Evolutionary conservation across 1,140 invertebrate species (phyloP).

Genomic region (Goniozus legneri): DNA sequence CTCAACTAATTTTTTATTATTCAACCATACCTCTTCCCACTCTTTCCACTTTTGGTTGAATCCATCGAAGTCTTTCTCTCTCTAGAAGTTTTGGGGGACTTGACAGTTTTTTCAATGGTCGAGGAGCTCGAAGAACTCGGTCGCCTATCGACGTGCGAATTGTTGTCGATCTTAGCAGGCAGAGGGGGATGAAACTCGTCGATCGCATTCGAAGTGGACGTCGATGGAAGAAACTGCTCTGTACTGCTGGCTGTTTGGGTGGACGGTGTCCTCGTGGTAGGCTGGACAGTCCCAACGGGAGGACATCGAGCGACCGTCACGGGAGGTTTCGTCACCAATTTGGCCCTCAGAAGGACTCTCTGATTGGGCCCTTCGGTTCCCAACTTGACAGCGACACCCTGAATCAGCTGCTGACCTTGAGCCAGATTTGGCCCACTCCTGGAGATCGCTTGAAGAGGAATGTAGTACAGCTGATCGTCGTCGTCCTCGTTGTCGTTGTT

Average conservation of each 20-base stretch:
- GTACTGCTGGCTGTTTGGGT: constrained; percentile 15
- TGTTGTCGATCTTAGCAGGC: too few relatives aligned
- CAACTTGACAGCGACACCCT: constrained; percentile 66
- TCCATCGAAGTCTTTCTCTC: constrained; percentile 39
- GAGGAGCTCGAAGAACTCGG: neutral
- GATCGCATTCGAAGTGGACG: constrained; percentile 11
- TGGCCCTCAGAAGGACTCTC: constrained; percentile 63
- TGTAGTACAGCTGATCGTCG: constrained; percentile 66
- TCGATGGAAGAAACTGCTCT: constrained; percentile 30
- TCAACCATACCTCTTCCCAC: constrained; percentile 15
- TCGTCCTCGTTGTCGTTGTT: constrained; percentile 51
- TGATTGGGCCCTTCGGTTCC: constrained; percentile 65
- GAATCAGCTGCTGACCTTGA: constrained; percentile 56
- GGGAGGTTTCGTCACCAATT: constrained; percentile 64
- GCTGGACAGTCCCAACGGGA: constrained; percentile 59
- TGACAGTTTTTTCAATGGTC: constrained; percentile 29
- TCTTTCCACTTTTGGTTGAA: constrained; percentile 29
- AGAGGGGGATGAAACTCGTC: constrained; percentile 1
- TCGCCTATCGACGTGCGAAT: too few relatives aligned
- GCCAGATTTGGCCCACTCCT: constrained; percentile 48
- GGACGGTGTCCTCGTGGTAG: constrained; percentile 50
- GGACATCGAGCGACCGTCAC: constrained; percentile 54
- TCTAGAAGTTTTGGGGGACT: constrained; percentile 33
- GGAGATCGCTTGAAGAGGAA: constrained; percentile 61
- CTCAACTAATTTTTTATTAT: neutral